Conservation (phyloP, 2,888 invertebrate species). For the Azorinus chamasolen region DNA sequence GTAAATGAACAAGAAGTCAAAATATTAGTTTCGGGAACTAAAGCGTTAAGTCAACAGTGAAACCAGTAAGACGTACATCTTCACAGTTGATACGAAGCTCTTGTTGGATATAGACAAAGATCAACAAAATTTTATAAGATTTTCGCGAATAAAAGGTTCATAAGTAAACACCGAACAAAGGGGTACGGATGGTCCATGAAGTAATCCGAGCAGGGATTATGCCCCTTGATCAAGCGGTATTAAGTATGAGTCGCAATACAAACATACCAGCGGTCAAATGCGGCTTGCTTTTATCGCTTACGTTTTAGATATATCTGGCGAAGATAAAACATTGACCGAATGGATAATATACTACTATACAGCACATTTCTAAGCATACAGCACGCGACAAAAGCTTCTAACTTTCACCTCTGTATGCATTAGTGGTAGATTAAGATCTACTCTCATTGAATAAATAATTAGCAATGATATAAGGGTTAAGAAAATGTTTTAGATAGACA, state of each 20-base stretch:
- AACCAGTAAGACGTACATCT: conserved; percentile 39
- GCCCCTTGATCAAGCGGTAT: conserved; percentile 20
- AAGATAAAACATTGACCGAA: conserved; percentile 56
- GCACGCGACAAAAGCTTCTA: conserved; percentile 37
- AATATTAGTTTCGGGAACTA: conserved; percentile 31
- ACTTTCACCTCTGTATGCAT: background rate
- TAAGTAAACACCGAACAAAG: conserved; percentile 48
- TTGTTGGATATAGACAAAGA: conserved; percentile 36
- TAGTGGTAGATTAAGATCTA: too few relatives aligned
- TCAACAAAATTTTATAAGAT: conserved; percentile 52
- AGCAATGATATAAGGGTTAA: too few relatives aligned
- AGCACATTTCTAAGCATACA: conserved; percentile 23
- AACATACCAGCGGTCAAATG: conserved; percentile 26
- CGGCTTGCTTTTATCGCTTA: conserved; percentile 49
- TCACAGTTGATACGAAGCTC: conserved; percentile 18
- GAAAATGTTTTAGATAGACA: background rate
- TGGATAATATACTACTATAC: conserved; percentile 21
- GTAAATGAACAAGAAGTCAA: conserved; percentile 17
- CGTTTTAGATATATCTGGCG: conserved; percentile 61
- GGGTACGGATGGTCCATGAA: conserved; percentile 24
- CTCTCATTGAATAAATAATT: too few relatives aligned
- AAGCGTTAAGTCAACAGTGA: conserved; percentile 27
- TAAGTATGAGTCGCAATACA: conserved; percentile 27
- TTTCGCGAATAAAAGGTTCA: conserved; percentile 51
- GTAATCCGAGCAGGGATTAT: conserved; percentile 24